Evolutionary conservation across 2,113 vertebrate species (phyloP).

Genomic region (Bufo gargarizans): DNA sequence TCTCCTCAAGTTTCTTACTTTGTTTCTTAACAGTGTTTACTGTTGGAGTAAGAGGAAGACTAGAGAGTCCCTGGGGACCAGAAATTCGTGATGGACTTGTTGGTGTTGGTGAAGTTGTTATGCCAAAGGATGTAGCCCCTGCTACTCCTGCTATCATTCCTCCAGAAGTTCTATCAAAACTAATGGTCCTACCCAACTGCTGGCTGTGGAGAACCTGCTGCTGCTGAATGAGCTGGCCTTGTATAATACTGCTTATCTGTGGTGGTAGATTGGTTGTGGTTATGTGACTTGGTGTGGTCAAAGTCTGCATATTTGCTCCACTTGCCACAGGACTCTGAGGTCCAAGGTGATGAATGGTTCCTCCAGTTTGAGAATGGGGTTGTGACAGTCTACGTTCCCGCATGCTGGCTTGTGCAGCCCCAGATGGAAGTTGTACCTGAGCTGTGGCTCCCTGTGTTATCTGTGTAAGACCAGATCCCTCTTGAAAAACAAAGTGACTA

Average conservation of each 20-base stretch:
- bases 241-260: conserved; percentile 93
- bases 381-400: conserved; percentile 87
- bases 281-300: conserved; percentile 86
- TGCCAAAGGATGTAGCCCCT: conserved; percentile 78
- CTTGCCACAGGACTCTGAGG: conserved; percentile 90
- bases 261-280: conserved; percentile 89
- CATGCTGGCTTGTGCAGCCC: conserved; percentile 68
- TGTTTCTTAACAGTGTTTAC: conserved; percentile 81
- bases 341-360: conserved; percentile 90
- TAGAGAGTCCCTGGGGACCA: conserved; percentile 79
- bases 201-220: conserved; percentile 75
- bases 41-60: conserved; percentile 76
- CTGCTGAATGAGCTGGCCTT: conserved; percentile 83
- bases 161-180: conserved; percentile 81
- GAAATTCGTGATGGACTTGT: conserved; percentile 87
- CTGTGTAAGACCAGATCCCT: conserved; percentile 84
- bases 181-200: conserved; percentile 72
- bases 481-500: conserved; percentile 88
- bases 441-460: conserved; percentile 78
- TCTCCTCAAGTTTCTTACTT: conserved; percentile 89
- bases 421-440: conserved; percentile 73
- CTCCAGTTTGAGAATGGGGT: conserved; percentile 90
- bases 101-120: conserved; percentile 83
- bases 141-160: conserved; percentile 80
- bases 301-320: conserved; percentile 73